phyloP scores from a whole-genome alignment of 2,888 invertebrate genomes.

The Beris chalybata region DNA sequence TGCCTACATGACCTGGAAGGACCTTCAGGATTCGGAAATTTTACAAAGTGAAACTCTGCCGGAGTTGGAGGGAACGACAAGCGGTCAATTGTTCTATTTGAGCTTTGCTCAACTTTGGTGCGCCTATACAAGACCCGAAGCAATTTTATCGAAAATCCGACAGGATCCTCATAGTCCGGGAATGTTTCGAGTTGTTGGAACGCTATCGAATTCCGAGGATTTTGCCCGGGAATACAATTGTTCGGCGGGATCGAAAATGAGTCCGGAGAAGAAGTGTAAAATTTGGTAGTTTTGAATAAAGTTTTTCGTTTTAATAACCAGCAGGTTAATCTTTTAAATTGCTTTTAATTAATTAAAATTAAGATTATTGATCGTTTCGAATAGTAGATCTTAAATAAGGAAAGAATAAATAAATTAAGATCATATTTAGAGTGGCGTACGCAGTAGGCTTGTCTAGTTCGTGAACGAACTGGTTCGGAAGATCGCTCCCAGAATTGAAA shows the following conservation, averaged over 20 bases:
- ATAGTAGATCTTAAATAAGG: no score
- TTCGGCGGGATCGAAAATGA: conserved; percentile 68
- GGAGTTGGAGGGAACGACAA: conserved; percentile 67
- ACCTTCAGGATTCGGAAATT: conserved; percentile 60
- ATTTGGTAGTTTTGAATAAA: conserved; percentile 61
- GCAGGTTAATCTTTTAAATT: no score
- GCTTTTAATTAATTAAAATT: no score
- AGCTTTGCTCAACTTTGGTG: conserved; percentile 83
- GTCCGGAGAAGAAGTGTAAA: conserved; percentile 69
- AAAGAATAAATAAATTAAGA: no score
- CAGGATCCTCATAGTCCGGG: conserved; percentile 78
- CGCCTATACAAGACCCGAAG: conserved; percentile 73
- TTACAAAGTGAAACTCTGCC: conserved; percentile 62
- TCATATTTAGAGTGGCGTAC: no score
- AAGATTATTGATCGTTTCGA: no score
- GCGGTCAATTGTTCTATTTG: conserved; percentile 78
- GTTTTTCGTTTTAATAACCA: no score
- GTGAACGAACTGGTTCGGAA: no score
- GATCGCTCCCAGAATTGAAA: no score
- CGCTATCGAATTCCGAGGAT: conserved; percentile 70
- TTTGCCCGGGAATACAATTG: conserved; percentile 70
- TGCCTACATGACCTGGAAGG: conserved; percentile 63
- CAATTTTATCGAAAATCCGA: conserved; percentile 70
- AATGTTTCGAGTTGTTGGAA: conserved; percentile 71
- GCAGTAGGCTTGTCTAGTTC: no score